Conservation (phyloP, 2,113 vertebrate species). For the Cavia aperea region DNA sequence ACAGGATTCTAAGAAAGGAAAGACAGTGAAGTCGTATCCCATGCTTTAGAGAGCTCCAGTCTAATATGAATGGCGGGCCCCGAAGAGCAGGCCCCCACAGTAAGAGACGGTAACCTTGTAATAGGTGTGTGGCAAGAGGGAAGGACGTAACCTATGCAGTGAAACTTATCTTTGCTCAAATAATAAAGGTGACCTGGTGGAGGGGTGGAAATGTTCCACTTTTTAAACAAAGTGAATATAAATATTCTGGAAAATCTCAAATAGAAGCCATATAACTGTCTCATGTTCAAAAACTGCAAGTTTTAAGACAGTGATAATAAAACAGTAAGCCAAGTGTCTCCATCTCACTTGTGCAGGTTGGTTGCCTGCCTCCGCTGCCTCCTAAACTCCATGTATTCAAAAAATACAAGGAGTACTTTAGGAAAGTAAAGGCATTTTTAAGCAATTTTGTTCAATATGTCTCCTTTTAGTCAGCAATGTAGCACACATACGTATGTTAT, state of each 20-base stretch:
- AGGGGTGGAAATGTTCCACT: neutral
- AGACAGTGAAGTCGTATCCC: neutral
- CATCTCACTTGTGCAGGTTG: too few species aligned
- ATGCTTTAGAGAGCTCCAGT: neutral
- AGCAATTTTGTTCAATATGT: neutral
- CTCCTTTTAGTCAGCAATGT: neutral
- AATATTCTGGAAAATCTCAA: neutral
- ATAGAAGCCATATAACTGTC: neutral
- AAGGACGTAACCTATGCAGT: neutral
- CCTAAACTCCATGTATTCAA: neutral
- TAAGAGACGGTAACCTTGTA: neutral
- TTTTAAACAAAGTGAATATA: neutral
- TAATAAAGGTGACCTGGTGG: neutral
- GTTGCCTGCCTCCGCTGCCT: rapidly evolving
- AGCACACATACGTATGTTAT: neutral
- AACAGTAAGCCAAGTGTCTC: neutral
- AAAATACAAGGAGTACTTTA: neutral
- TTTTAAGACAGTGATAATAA: neutral
- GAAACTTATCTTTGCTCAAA: neutral
- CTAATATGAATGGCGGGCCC: neutral
- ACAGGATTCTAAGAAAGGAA: neutral
- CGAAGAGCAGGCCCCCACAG: neutral
- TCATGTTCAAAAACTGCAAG: neutral
- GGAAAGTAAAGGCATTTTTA: neutral
- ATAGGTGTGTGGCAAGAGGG: neutral